Base-by-base conservation (phyloP, 1,140 invertebrate genomes). In the Tetramorium parvispinum region DNA sequence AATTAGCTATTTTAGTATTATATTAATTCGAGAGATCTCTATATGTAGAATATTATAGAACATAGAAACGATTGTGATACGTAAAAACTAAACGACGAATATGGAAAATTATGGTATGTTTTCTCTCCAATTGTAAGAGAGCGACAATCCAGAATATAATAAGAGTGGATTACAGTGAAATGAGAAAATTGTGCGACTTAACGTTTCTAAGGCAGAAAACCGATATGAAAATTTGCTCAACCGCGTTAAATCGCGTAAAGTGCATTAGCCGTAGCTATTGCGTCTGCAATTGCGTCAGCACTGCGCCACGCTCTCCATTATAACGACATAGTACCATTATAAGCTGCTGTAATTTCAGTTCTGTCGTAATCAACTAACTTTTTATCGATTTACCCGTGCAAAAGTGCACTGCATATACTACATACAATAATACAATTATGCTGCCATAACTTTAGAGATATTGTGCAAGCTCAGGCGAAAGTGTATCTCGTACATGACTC, bases 261-360 rank as follows among this genome's bases (percentile, higher is more conserved):
- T 66, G 77, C 77, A 79, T 66, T n/a, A 37, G n/a, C 76, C 46
- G 61, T 51, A 79, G 53, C 77, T 66, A 66, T n/a, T n/a, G n/a
- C n/a, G 66, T 66, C 11, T 53, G 61, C 32, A 66, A 79, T 79
- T 79, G 59, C 59, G n/a, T 53, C 43, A 66, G 32, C 0, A 27
- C 1, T 32, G 32, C 46, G 10, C 2, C 61, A 21, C n/a, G n/a
- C 43, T 79, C 46, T 66, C 55, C 21, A 46, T 59, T 76, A n/a
- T 66, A 32, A 65, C 3, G n/a, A 27, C n/a, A 63, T 18, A 5
- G 11, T 32, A 32, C 32, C 76, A 46, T 13, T 27, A 27, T 3
- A 46, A 32, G 11, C 6, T 55, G 13, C 32, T 46, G 21, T 18
- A 66, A 79, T 66, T 79, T 53, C 11, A 0, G 27, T 32, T 49